Evolutionary conservation across 2,797 vertebrate species (phyloP), one percentile per base, ranked within the genome.

Genomic region (Galaxias olidus): DNA sequence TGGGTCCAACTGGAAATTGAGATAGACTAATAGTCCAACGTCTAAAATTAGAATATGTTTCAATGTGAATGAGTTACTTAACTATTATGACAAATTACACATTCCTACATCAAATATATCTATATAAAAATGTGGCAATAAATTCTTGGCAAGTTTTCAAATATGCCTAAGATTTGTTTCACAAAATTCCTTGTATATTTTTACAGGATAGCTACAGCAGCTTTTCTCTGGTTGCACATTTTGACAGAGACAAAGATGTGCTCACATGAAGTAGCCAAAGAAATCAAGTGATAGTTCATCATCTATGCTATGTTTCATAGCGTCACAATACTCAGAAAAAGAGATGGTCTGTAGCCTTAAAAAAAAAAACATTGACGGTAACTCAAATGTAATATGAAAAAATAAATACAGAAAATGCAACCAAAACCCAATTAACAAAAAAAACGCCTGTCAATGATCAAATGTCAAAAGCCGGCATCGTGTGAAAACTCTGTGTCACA

Each of bases 371-470:
- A 30, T 6, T 67, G 65, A 50, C 5, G 44, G 56, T 45, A 8
- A 9, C 47, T 52, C 12, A 43, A 12, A 44, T 17, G 10, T 20
- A 61, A 52, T 19, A 19, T 0, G 10, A 11, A 50, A 8, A 49
- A 43, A 63, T 61, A 77, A 69, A 56, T 53, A 61, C 67, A 62
- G 19, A 73, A 78, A 80, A 80, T 20, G 71, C 72, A 84, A 69
- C 44, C 57, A 62, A 71, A 71, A 76, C 57, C 63, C 61, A 40
- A 15, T 66, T 72, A 82, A 63, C 58, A 52, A 61, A 82, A 58
- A n/a, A 83, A 83, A 47, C 51, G 59, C 41, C 51, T 74, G 80
- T 81, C 73, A 84, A 80, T 88, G 85, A 87, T 68, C 68, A 75
- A 72, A 85, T 74, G 81, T 81, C 82, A 86, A 78, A 86, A 78